Conservation (phyloP, 1,140 invertebrate species). For the Drosophila varians region DNA sequence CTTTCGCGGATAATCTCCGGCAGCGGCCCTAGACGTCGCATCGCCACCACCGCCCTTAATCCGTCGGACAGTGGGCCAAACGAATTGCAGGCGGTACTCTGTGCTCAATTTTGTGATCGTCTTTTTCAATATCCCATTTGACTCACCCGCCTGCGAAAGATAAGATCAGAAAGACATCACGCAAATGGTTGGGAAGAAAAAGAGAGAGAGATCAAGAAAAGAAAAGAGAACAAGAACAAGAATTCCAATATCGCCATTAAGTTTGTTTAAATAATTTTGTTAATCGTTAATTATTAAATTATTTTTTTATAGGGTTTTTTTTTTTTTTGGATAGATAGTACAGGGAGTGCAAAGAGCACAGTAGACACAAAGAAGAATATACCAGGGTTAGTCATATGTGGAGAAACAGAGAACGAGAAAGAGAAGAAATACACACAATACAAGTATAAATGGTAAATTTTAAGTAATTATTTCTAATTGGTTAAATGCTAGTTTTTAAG, state of each 20-base stretch:
- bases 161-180: conserved; percentile 79
- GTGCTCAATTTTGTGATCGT: conserved; percentile 91
- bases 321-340: conserved; percentile 4
- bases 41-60: conserved; percentile 83
- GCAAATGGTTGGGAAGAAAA: conserved; percentile 44
- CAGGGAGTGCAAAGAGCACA: conserved; percentile 47
- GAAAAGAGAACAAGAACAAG: conserved; percentile 28
- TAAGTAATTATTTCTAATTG: conserved; percentile 49
- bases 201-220: conserved; percentile 40
- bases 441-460: conserved; percentile 76
- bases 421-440: conserved; percentile 75
- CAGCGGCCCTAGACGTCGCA: conserved; percentile 78
- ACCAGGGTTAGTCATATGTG: conserved; percentile 52
- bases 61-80: conserved; percentile 90
- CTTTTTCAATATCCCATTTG: conserved; percentile 87
- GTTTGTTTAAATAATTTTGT: conserved; percentile 32
- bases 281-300: conserved; percentile 25
- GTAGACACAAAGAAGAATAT: conserved; percentile 53
- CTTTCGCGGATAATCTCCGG: conserved; percentile 88
- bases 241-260: conserved; percentile 55
- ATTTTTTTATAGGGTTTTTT: conserved; percentile 2
- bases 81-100: conserved; percentile 94
- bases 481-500: conserved; percentile 2
- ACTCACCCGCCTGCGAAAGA: conserved; percentile 84
- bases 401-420: conserved; percentile 57